phyloP scores from a whole-genome alignment of 2,113 vertebrate species.

The Lophura nycthemera region DNA sequence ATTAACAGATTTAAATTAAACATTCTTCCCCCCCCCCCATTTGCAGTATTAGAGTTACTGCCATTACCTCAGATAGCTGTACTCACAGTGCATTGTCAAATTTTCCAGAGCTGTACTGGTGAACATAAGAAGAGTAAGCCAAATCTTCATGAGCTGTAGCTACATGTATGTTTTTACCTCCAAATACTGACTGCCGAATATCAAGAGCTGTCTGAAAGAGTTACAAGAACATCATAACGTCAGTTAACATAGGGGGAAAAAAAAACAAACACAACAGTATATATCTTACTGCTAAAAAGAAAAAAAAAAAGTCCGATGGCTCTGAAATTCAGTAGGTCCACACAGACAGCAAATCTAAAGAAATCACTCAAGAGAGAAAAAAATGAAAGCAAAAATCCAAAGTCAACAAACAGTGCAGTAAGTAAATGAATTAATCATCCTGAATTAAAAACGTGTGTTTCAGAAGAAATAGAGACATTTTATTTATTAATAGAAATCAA shows the following conservation, averaged over 20 bases:
- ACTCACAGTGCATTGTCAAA: slow-evolving; percentile 99
- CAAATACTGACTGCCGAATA: slow-evolving; percentile 98
- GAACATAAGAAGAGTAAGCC: slow-evolving; percentile 97
- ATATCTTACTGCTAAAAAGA: not conserved
- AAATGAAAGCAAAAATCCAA: not conserved
- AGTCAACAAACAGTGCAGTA: not conserved
- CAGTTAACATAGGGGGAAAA: not conserved
- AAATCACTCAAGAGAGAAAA: not conserved
- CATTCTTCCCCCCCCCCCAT: not conserved
- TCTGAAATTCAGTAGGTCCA: not conserved
- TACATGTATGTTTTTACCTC: slow-evolving; percentile 98
- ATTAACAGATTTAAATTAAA: too few species aligned
- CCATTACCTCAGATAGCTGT: not conserved
- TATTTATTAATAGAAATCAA: not conserved
- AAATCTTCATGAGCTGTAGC: slow-evolving; percentile 97
- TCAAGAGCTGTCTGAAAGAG: slow-evolving; percentile 91
- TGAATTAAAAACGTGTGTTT: not conserved
- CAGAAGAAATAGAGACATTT: not conserved
- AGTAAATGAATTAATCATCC: not conserved
- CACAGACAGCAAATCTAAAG: not conserved
- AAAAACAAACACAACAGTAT: not conserved
- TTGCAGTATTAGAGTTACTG: not conserved
- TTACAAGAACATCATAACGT: not conserved
- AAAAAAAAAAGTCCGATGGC: not conserved
- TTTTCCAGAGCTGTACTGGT: slow-evolving; percentile 99